Evolutionary conservation across 2,797 vertebrate species (phyloP), one percentile per base, ranked within the genome.

Genomic region (Myioborus melanocephalus): DNA sequence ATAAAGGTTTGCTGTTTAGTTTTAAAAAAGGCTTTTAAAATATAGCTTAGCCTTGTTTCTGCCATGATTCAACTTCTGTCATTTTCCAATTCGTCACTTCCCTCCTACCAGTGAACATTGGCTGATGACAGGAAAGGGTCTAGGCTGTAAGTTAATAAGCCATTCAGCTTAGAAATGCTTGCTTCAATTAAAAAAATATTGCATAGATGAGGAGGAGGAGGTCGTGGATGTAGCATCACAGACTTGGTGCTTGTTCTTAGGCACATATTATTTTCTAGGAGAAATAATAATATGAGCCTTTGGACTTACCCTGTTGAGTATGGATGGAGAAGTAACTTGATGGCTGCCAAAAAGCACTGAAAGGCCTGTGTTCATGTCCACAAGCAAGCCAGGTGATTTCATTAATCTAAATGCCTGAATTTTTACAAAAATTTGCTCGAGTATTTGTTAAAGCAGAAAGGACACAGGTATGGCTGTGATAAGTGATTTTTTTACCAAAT

Each of bases 71-170:
- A 22, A 9, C 37, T 59, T 80, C 60, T 60, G 49, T 70, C 11
- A 5, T 66, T 86, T 50, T 83, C 2, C 1, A 32, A 16, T 41
- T 87, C 0, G 1, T 30, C 0, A 0, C 26, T 49, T 83, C 14
- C 60, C 10, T 94, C 27, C 53, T 77, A 37, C 28, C 34, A 41
- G 44, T 63, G 60, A 63, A 43, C 5, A 9, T 1, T 65, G 37
- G 5, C 35, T 85, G n/a, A 61, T 82, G 39, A 49, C 32, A 68
- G 49, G 49, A 60, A 73, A 9, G 8, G 12, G 3, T 77, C 34
- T 77, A 59, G 43, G 18, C 35, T 66, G 34, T 26, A 81, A 77
- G 63, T 77, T 57, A 50, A 16, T 65, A 11, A 69, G 49, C 37
- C 59, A 23, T 66, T 88, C 4, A 3, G 13, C 41, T 85, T 91